A percentile compares a stretch with the other conserved stretches of the same genome.
Evolutionary conservation across 2,113 vertebrate species (phyloP).

Genomic region (Mesocricetus auratus): DNA sequence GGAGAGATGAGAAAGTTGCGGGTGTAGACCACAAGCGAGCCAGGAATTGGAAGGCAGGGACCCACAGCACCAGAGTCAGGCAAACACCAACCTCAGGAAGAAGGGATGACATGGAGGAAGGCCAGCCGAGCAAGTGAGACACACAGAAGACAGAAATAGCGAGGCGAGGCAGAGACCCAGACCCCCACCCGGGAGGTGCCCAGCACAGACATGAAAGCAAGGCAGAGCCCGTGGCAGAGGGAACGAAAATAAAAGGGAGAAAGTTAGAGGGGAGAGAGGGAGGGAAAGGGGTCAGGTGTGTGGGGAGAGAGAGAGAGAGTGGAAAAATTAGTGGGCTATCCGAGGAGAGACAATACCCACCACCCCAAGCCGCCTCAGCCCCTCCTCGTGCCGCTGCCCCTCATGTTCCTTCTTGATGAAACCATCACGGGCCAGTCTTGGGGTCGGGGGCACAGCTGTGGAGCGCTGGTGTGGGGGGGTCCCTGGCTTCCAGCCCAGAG

Average conservation of each 20-base stretch:
- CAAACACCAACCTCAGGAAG: slow-evolving; percentile 38
- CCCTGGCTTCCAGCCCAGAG: slow-evolving; percentile 74
- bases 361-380: slow-evolving; percentile 22
- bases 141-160: slow-evolving; percentile 77
- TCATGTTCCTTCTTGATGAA: slow-evolving; percentile 12
- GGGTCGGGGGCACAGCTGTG: slow-evolving; percentile 76
- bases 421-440: neutral
- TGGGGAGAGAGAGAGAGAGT: slow-evolving; percentile 61
- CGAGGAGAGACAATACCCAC: neutral
- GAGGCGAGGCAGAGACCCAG: slow-evolving; percentile 62
- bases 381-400: neutral
- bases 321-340: slow-evolving; percentile 71
- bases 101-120: slow-evolving; percentile 55
- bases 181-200: slow-evolving; percentile 78
- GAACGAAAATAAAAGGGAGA: slow-evolving; percentile 81
- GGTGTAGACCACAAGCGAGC: neutral
- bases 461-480: slow-evolving; percentile 27
- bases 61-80: slow-evolving; percentile 43
- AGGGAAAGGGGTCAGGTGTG: slow-evolving; percentile 74
- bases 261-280: slow-evolving; percentile 48
- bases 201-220: slow-evolving; percentile 81
- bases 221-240: slow-evolving; percentile 64
- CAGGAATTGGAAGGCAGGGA: slow-evolving; percentile 11
- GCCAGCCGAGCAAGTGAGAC: slow-evolving; percentile 42
- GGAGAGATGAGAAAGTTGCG: slow-evolving; percentile 55